Base-by-base conservation (phyloP, 1,140 invertebrate species). In the Heliconius melpomene region DNA sequence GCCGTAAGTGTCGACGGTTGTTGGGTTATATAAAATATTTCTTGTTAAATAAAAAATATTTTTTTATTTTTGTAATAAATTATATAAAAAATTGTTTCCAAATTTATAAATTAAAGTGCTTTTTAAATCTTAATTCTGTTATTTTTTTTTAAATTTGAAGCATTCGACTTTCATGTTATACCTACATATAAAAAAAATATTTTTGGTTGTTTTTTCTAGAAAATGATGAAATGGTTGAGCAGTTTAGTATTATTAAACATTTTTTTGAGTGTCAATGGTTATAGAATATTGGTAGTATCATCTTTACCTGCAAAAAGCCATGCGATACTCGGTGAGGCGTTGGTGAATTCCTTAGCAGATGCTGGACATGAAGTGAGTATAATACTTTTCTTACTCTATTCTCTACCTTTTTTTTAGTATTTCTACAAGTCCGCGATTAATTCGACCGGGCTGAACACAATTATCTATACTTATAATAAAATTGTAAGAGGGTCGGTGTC, bases 311-410 rank as follows among this genome's bases (percentile, higher is more conserved):
- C 79, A 18, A 85, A 77, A 46, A 85, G 83, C 52, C 83, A 85
- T 60, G 46, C 32, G 9, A 83, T 83, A 29, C 72, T 85, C n/a
- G 82, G 82, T 7, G 72, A 81, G 23, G 71, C 40, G 2, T 32
- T 79, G 13, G 76, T 78, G 7, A 52, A 78, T n/a, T 50, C 77
- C n/a, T 66, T 85, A 3, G 54, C 80, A 8, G 74, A 80, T 20
- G 83, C 83, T 79, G 83, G 83, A 38, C 83, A 85, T 78, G 50
- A 85, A 79, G 83, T 84, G 74, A 79, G 50, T 78, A 46, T 71
- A 38, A 8, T 60, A 66, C 11, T 40, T 13, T 16, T 13, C 38
- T 0, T 11, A 16, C 40, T 16, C 40, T 1, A 16, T 46, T 11
- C 40, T 46, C n/a, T n/a, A n/a, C n/a, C n/a, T n/a, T n/a, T n/a